phyloP scores from a whole-genome alignment of 2,888 invertebrate species.

The Eugnorisma glareosa region DNA sequence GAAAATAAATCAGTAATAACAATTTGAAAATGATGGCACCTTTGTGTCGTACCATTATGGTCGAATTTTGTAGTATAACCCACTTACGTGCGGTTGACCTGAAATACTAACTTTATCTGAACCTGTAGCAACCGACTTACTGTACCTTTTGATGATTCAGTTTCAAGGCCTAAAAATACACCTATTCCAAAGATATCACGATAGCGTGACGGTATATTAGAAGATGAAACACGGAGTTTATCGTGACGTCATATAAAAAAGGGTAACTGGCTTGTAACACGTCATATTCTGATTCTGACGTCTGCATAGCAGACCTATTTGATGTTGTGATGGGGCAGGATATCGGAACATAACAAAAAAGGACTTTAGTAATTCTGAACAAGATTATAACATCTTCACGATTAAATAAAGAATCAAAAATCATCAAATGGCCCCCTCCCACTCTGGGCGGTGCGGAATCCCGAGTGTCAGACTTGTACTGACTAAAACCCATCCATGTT shows the following conservation, averaged over 20 bases:
- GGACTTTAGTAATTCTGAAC: neutral
- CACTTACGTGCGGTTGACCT: too few species aligned
- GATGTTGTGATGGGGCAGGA: neutral
- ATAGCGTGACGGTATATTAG: neutral
- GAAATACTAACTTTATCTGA: neutral
- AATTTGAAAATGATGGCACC: neutral
- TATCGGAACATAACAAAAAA: neutral
- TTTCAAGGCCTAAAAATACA: neutral
- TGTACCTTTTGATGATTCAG: neutral
- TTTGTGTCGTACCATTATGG: neutral
- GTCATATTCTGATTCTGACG: constrained; percentile 22
- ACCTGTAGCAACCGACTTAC: neutral
- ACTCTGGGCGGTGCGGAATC: too few species aligned
- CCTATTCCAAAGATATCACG: constrained; percentile 13
- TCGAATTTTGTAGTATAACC: neutral
- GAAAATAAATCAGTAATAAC: too few species aligned
- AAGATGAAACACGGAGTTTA: neutral
- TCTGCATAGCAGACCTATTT: neutral
- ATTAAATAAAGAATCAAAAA: neutral
- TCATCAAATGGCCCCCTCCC: too few species aligned
- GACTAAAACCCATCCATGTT: too few species aligned
- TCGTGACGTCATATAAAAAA: constrained; percentile 18
- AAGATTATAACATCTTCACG: neutral
- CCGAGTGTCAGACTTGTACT: too few species aligned
- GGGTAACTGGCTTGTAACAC: constrained; percentile 25